A percentile compares a stretch with the other conserved stretches of the same genome.
phyloP scores from a whole-genome alignment of 1,140 invertebrate genomes.

The Dolichoris vasculosae region DNA sequence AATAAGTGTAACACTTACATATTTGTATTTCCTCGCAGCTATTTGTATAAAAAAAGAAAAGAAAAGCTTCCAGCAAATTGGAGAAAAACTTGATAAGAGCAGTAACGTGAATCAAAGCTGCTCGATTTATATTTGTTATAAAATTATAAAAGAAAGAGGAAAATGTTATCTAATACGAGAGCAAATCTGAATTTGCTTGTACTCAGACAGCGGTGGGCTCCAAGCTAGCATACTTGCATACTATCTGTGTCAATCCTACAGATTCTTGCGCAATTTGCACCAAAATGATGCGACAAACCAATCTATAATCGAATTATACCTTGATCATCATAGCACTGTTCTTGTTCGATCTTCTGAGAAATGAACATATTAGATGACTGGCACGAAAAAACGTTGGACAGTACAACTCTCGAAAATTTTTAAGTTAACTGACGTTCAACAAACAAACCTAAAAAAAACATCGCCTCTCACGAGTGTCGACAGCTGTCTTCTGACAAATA shows the following conservation, averaged over 20 bases:
- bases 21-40: neutral
- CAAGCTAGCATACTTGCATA: slow-evolving; percentile 57
- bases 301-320: no score
- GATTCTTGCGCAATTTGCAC: neutral
- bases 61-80: slow-evolving; percentile 3
- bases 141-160: neutral
- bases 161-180: neutral
- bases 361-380: neutral
- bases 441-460: neutral
- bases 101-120: neutral
- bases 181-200: slow-evolving; percentile 55
- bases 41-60: neutral
- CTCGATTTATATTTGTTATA: neutral
- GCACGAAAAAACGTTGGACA: slow-evolving; percentile 17
- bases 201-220: slow-evolving; percentile 32
- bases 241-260: slow-evolving; percentile 63
- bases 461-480: neutral
- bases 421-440: neutral
- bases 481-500: slow-evolving; percentile 19
- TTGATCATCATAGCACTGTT: no score
- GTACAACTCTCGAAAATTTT: neutral
- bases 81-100: neutral
- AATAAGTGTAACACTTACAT: neutral
- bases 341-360: neutral
- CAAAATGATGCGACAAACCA: slow-evolving; percentile 34